Evolutionary conservation across 1,140 invertebrate genomes (phyloP).

Genomic region (Solen grandis): DNA sequence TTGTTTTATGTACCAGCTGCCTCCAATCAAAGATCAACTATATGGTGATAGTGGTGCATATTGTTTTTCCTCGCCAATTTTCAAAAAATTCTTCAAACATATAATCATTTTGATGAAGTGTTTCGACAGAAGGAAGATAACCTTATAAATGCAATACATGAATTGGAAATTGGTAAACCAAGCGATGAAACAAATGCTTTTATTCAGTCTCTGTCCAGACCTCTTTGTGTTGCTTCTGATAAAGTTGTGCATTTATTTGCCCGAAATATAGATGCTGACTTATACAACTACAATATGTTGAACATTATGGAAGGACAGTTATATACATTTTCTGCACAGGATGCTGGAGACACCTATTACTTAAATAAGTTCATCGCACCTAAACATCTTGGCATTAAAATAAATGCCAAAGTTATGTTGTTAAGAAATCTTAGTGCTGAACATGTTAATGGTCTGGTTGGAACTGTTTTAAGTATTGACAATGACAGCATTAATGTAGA

Average conservation of each 20-base stretch:
- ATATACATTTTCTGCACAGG: background rate
- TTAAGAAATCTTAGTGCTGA: background rate
- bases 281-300: conserved; percentile 4
- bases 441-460: background rate
- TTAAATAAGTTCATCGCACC: conserved; percentile 2
- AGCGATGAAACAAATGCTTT: background rate
- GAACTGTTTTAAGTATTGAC: background rate
- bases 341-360: conserved; percentile 12
- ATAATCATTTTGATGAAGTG: background rate
- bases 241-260: background rate
- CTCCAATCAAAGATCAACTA: conserved; percentile 6
- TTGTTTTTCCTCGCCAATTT: background rate
- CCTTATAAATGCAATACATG: background rate
- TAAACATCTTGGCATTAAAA: background rate
- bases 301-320: background rate
- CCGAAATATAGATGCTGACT: background rate
- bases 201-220: background rate
- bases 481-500: background rate
- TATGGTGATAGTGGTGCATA: background rate
- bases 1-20: background rate
- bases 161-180: background rate
- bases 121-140: background rate
- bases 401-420: background rate
- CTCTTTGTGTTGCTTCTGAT: background rate
- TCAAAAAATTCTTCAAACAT: background rate